Percentiles rank a stretch among this genome's conserved stretches.
Evolutionary conservation across 2,797 vertebrate genomes (phyloP).

Genomic region (Eulemur coronatus): DNA sequence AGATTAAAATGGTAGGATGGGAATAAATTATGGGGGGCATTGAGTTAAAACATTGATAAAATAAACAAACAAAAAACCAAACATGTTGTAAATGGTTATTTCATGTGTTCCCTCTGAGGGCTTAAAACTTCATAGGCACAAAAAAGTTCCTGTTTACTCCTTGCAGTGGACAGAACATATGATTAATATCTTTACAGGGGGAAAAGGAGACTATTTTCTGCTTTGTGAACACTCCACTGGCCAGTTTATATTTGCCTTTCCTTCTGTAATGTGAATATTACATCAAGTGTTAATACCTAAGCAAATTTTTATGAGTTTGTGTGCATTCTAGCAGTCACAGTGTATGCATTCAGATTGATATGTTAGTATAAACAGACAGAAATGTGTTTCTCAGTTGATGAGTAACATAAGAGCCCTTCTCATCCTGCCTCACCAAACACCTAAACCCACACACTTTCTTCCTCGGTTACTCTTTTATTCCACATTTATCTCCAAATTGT

Average conservation of each 20-base stretch:
- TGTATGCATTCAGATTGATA: not conserved
- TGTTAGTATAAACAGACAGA: slow-evolving; percentile 49
- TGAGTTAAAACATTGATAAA: not conserved
- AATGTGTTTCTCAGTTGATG: slow-evolving; percentile 41
- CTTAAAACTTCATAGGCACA: not conserved
- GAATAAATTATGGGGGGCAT: not conserved
- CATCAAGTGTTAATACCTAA: not conserved
- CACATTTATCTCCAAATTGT: slow-evolving; percentile 49
- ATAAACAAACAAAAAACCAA: not conserved
- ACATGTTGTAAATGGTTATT: not conserved
- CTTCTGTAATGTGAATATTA: not conserved
- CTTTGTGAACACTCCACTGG: not conserved
- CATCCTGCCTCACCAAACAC: slow-evolving; percentile 37
- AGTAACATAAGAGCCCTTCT: slow-evolving; percentile 41
- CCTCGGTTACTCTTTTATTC: not conserved
- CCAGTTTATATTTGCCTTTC: not conserved
- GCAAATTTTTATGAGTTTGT: not conserved
- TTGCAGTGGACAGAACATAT: not conserved
- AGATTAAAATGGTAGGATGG: not conserved
- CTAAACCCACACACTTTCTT: slow-evolving; percentile 47
- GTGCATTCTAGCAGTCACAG: not conserved
- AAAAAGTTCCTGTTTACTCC: not conserved
- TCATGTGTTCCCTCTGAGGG: not conserved
- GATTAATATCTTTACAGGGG: not conserved
- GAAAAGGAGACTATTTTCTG: not conserved